phyloP scores from a whole-genome alignment of 35 echinoderm and acorn worm species.

The Stichopus chloronotus region DNA sequence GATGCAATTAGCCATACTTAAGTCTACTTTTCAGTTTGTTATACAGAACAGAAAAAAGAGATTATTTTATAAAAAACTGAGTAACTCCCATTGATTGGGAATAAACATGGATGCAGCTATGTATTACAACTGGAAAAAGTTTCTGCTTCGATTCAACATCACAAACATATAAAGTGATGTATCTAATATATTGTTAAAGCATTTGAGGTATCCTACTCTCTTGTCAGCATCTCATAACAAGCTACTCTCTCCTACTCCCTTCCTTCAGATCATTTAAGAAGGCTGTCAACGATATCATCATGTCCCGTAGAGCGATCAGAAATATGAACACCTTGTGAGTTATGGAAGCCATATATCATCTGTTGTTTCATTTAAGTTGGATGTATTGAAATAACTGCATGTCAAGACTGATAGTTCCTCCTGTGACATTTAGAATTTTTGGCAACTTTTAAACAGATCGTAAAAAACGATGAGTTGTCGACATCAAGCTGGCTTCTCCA shows the following conservation, averaged over 20 bases:
- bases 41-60: no score
- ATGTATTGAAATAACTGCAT: not conserved
- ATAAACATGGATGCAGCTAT: no score
- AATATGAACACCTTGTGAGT: constrained; percentile 99
- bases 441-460: not conserved
- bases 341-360: not conserved
- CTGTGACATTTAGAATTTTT: not conserved
- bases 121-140: no score
- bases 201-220: not conserved
- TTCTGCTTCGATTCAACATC: no score
- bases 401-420: not conserved
- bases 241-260: not conserved
- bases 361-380: not conserved
- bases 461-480: not conserved
- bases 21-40: no score
- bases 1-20: no score
- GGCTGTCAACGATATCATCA: constrained; percentile 97
- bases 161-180: no score
- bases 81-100: no score
- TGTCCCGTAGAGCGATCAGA: constrained; percentile 98
- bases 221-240: not conserved
- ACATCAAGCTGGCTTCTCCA: not conserved
- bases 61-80: no score
- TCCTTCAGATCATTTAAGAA: constrained; percentile 92
- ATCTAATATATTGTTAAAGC: no score